Evolutionary conservation across 2,113 vertebrate genomes (phyloP).

Genomic region (Larimichthys crocea): DNA sequence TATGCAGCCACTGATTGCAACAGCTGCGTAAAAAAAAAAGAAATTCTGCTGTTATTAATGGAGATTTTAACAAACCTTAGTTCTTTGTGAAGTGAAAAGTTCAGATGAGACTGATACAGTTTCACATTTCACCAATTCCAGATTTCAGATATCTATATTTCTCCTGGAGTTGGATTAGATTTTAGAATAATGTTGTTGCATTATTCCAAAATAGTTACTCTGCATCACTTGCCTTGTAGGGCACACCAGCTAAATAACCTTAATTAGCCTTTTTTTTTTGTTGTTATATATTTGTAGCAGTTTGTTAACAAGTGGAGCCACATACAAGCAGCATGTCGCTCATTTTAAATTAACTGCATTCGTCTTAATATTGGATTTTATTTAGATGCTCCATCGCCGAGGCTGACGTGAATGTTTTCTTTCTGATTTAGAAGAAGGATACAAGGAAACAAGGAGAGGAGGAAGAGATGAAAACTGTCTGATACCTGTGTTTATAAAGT

Average conservation of each 20-base stretch:
- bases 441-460: neutral
- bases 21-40: neutral
- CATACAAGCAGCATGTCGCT: neutral
- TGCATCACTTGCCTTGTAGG: neutral
- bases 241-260: neutral
- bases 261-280: neutral
- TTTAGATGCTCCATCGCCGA: slow-evolving; percentile 12
- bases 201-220: neutral
- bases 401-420: slow-evolving; percentile 1
- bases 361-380: slow-evolving; percentile 4
- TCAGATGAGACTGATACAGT: neutral
- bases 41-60: neutral
- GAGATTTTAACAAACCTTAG: neutral
- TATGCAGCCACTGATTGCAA: neutral
- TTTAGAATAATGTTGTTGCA: neutral
- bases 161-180: neutral
- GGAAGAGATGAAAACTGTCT: slow-evolving; percentile 12
- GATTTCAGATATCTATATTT: neutral
- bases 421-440: neutral
- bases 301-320: slow-evolving; percentile 6
- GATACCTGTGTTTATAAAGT: slow-evolving; percentile 50
- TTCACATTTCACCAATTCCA: neutral
- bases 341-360: neutral
- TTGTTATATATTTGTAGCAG: neutral
- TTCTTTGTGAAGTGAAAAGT: neutral